Base-by-base conservation (phyloP, 2,888 invertebrate species). In the Pristionchus fissidentatus region DNA sequence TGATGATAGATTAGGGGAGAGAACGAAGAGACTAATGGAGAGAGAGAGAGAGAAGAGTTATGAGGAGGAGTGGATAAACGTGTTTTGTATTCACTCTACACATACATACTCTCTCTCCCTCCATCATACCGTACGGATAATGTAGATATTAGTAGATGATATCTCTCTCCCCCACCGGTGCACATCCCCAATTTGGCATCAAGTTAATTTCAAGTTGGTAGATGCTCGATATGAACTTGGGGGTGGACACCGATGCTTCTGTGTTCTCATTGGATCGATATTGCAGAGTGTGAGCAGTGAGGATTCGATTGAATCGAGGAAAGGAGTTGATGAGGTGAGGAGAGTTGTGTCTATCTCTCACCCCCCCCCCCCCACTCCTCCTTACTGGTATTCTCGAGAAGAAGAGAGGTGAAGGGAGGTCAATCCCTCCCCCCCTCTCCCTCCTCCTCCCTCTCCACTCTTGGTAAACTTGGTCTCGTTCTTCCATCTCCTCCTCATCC, bases 391-490 rank as follows among this genome's bases (percentile, higher is more conserved):
- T 22, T 60, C 60, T 60, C 60, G 60, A 60, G 60, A 29, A 8
- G 26, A 55, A 49, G 60, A 60, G 60, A 32, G 15, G 60, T 60
- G 60, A 29, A 60, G 60, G 60, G 60, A 60, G 60, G 60, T 60
- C 60, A 60, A 60, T 4, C 49, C 49, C 49, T 60, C n/a, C 60
- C 60, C 15, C n/a, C 26, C 41, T 15, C 8, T 70, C 70, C 41
- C 70, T 43, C 75, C 43, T 29, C 46, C 75, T 26, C 75, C 38
- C 73, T 41, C 73, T 41, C 26, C 38, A 19, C n/a, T 60, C 60
- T 60, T 60, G 60, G 60, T 60, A 60, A 60, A 60, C 60, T 70
- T 70, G 70, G 41, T 70, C 22, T n/a, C n/a, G n/a, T 60, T 8
- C 8, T 26, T 60, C n/a, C 60, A 15, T 60, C 60, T 15, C 60